phyloP scores from a whole-genome alignment of 2,797 vertebrate species.

The Hoplostethus atlanticus region DNA sequence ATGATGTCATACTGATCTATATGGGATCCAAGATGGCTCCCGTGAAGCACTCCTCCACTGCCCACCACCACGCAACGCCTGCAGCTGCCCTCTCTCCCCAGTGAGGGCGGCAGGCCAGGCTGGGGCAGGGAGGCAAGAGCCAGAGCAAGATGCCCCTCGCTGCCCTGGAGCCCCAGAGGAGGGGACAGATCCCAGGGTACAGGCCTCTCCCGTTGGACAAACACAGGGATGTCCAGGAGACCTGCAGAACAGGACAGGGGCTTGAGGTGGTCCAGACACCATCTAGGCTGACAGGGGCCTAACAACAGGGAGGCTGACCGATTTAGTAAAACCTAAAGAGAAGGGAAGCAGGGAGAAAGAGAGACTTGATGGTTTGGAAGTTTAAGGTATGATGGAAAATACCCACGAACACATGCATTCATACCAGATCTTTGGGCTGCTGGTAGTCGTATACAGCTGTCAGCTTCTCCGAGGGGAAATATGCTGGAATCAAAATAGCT shows the following conservation, averaged over 20 bases:
- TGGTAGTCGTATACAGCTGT: slow-evolving; percentile 41
- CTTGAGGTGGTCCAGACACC: slow-evolving; percentile 71
- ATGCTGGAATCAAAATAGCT: slow-evolving; percentile 82
- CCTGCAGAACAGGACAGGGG: slow-evolving; percentile 51
- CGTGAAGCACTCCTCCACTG: slow-evolving; percentile 83
- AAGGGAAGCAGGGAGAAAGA: not conserved
- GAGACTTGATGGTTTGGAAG: not conserved
- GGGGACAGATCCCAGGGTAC: slow-evolving; percentile 68
- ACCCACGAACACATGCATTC: not conserved
- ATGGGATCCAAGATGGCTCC: slow-evolving; percentile 84
- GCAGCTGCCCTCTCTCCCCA: slow-evolving; percentile 64
- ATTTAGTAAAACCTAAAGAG: slow-evolving; percentile 76
- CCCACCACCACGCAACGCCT: slow-evolving; percentile 85
- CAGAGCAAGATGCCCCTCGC: slow-evolving; percentile 69
- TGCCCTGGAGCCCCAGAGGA: slow-evolving; percentile 83
- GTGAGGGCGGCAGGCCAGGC: slow-evolving; percentile 60
- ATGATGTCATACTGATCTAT: slow-evolving; percentile 86
- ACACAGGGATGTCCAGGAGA: slow-evolving; percentile 80
- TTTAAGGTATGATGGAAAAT: not conserved
- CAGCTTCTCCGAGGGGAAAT: slow-evolving; percentile 61
- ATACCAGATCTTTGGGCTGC: slow-evolving; percentile 69
- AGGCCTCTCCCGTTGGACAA: slow-evolving; percentile 63
- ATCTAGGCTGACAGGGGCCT: slow-evolving; percentile 70
- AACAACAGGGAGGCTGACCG: slow-evolving; percentile 76
- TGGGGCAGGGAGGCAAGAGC: slow-evolving; percentile 78